Base-by-base conservation (phyloP, 1,140 invertebrate genomes). In the Araneus ventricosus region DNA sequence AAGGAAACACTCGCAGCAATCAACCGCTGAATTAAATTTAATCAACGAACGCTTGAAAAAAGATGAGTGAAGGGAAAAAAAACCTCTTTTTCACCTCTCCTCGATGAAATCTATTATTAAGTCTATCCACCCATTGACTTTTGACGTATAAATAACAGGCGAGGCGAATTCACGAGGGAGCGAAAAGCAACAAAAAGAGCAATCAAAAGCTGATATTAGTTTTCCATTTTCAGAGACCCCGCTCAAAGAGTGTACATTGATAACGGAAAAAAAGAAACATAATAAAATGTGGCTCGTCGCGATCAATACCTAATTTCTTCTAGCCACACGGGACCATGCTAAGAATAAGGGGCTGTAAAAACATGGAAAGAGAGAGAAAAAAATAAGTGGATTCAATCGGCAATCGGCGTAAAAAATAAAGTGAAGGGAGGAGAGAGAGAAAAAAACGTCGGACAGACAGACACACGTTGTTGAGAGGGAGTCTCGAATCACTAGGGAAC, bases 221-320 rank as follows among this genome's bases (percentile, higher is more conserved):
- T 87, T 87, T 87, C 59, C 85, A 87, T 87, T 87, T 87, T 61
- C 85, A 45, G 34, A 37, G 85, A 52, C 45, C 45, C 22, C 27
- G n/a, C 27, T 82, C 80, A n/a, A 45, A 52, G 22, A 52, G 37
- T 39, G 57, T 59, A 61, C 85, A 59, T 87, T 87, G 85, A 87
- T 87, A 87, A 87, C 82, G 75, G 39, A 70, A 57, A 27, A 80
- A 90, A 57, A 80, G 67, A 80, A 79, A 27, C 22, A 79, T 67
- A 91, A 84, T 91, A 82, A 84, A 91, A 63, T 63, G 34, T n/a
- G n/a, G 39, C 27, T 57, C 88, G n/a, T 67, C 52, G n/a, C 52
- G 89, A 91, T 91, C 89, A 79, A 91, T 91, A 91, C 79, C 89
- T 91, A 91, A 91, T 91, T 91, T 91, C 89, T 91, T 17, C 22